A percentile compares a stretch with the other conserved stretches of the same genome.
phyloP scores from a whole-genome alignment of 53 echinoderm and acorn worm genomes.

The Henricia sp. region DNA sequence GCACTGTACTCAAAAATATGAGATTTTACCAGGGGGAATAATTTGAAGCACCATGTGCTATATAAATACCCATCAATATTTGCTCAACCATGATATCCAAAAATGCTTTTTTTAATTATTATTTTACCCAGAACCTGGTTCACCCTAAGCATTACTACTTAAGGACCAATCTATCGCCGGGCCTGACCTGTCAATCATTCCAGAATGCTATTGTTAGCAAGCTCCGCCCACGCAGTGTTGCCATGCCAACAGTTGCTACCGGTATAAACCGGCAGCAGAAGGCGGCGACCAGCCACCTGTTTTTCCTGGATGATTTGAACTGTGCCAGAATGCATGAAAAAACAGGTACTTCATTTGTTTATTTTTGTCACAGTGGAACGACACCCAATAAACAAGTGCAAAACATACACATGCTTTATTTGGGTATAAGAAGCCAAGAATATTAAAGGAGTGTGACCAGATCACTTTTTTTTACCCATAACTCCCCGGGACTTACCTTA shows the following conservation, averaged over 20 bases:
- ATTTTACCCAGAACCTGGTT: constrained; percentile 81
- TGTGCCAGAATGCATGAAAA: constrained; percentile 58
- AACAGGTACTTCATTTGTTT: constrained; percentile 69
- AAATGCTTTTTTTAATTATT: background rate
- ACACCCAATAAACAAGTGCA: no score
- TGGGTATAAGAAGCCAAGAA: no score
- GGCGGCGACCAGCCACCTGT: constrained; percentile 55
- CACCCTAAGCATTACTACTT: constrained; percentile 90
- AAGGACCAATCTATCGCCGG: constrained; percentile 77
- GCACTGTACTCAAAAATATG: no score
- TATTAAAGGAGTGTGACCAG: no score
- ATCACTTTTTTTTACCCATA: no score
- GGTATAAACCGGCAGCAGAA: constrained; percentile 46
- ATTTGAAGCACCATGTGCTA: no score
- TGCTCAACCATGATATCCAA: no score
- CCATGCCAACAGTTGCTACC: constrained; percentile 61
- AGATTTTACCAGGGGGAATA: no score
- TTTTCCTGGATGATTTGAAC: constrained; percentile 92
- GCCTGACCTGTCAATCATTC: constrained; percentile 74
- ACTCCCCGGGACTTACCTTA: no score
- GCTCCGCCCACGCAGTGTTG: constrained; percentile 77
- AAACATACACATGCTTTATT: no score
- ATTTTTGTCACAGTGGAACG: no score
- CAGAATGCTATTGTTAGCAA: constrained; percentile 76
- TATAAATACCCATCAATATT: no score